Base-by-base conservation (phyloP, 2,113 vertebrate species). In the Urocitellus parryii region DNA sequence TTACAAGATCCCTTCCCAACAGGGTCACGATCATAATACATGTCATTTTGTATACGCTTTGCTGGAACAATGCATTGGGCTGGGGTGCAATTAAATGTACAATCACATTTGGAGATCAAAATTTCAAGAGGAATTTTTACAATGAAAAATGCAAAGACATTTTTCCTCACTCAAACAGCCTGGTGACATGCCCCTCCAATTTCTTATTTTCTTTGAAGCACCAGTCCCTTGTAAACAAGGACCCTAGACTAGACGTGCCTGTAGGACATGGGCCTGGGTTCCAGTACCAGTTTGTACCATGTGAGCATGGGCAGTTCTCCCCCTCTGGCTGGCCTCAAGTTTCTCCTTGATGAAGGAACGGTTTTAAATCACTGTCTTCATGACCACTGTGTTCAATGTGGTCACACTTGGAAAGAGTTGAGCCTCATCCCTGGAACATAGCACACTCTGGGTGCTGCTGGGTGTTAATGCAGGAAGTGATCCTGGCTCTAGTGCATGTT, bases 71-170 rank as follows among this genome's bases (percentile, higher is more conserved):
- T 78, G 65, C 58, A 34, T 70, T 87, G 32, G 74, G 56, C 39
- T 53, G 51, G 27, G 6, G 27, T 70, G 93, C 95, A 96, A 67
- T 91, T 88, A 94, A 95, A 87, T 78, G 61, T 93, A 74, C 72
- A 88, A 53, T 93, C 90, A 91, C n/a, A 61, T 80, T 81, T 68
- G 67, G 67, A 34, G 32, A 68, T 34, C 32, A 68, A 17, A 68
- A 68, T 68, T 68, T 94, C 39, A 18, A 87, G 96, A 83, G 37
- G n/a, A 76, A 32, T 87, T 97, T 91, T 95, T 94, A 94, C 94
- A 91, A 25, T 96, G 96, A 96, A 87, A 94, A 96, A 95, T 88
- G 48, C 32, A 1, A 37, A 45, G 91, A 51, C 70, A 82, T 90
- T 94, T 92, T 95, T 89, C n/a, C 32, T 29, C 16, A 10, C 14